Base-by-base conservation (phyloP, 2,113 vertebrate species). In the Chaenocephalus aceratus region DNA sequence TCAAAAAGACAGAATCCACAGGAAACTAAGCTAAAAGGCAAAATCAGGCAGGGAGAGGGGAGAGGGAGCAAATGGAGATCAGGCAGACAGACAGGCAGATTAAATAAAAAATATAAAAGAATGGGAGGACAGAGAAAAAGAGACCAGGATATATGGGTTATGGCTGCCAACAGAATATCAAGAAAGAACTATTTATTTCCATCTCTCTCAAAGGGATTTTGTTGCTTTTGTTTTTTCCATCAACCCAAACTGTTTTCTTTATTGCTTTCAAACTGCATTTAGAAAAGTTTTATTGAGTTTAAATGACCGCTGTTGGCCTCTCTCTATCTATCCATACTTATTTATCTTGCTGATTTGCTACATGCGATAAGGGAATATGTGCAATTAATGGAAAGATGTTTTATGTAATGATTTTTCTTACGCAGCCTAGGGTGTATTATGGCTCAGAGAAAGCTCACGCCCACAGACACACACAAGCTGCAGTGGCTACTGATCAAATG, bases 1-100 rank as follows among this genome's bases (percentile, higher is more conserved):
- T 61, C 59, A 74, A 77, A 82, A 81, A 78, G 54, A 69, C 56
- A 73, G 30, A 81, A 71, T 34, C n/a, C 45, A 15, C 46, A 60
- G 44, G 49, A 75, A 72, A 72, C 49, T 68, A 59, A 77, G 71
- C 56, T 54, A 2, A 66, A 56, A 65, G 45, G 61, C 56, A 75
- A 44, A 75, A 41, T 58, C 10, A 18, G 59, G 26, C 1, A 18
- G 53, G 56, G n/a, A 71, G n/a, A 49, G 48, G 58, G 30, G 21
- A 60, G 67, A 49, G 30, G 46, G 53, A 48, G 49, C 30, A 48
- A 68, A 73, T 30, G 16, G 62, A 59, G 70, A 78, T 51, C 10
- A 73, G 63, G 61, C 18, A 62, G 46, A 10, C 18, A 75, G 75
- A 67, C 30, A 52, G 5, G 16, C 5, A 67, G 66, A 71, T 18